Evolutionary conservation across 2,888 invertebrate genomes (phyloP).

Genomic region (Plutella xylostella): DNA sequence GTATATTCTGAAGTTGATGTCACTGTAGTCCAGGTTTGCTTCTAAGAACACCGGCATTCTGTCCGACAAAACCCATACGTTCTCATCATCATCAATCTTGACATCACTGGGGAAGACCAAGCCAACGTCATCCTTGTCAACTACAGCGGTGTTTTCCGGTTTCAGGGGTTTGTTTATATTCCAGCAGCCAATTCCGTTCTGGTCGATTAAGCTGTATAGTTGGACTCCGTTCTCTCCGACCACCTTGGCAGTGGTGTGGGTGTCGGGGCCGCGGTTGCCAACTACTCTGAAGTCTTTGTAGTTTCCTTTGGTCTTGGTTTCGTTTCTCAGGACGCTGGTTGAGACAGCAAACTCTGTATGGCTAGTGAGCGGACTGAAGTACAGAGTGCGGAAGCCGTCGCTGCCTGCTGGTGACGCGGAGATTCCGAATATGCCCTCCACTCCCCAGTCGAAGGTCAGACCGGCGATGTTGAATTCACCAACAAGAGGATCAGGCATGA

Average conservation of each 20-base stretch:
- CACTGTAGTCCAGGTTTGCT: slow-evolving; percentile 76
- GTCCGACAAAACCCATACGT: slow-evolving; percentile 86
- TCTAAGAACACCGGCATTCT: slow-evolving; percentile 84
- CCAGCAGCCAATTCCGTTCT: slow-evolving; percentile 88
- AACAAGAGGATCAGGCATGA: slow-evolving; percentile 83
- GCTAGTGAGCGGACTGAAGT: slow-evolving; percentile 84
- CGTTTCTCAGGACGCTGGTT: slow-evolving; percentile 78
- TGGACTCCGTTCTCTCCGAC: slow-evolving; percentile 82
- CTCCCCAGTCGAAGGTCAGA: slow-evolving; percentile 87
- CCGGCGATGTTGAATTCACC: slow-evolving; percentile 85
- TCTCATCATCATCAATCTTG: slow-evolving; percentile 77
- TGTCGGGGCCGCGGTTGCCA: slow-evolving; percentile 74
- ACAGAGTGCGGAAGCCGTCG: slow-evolving; percentile 78
- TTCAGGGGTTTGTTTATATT: slow-evolving; percentile 74
- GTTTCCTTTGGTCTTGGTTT: slow-evolving; percentile 73
- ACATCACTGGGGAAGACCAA: slow-evolving; percentile 85
- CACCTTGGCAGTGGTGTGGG: slow-evolving; percentile 79
- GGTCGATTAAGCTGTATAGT: slow-evolving; percentile 82
- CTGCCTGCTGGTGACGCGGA: slow-evolving; percentile 74
- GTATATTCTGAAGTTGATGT: slow-evolving; percentile 82
- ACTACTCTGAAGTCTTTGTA: slow-evolving; percentile 78
- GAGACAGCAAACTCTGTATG: slow-evolving; percentile 84
- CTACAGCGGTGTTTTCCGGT: slow-evolving; percentile 75
- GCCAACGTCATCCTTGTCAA: slow-evolving; percentile 80
- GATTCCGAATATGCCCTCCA: slow-evolving; percentile 86